Conservation (phyloP, 1,140 invertebrate genomes). For the Belonocnema kinseyi region DNA sequence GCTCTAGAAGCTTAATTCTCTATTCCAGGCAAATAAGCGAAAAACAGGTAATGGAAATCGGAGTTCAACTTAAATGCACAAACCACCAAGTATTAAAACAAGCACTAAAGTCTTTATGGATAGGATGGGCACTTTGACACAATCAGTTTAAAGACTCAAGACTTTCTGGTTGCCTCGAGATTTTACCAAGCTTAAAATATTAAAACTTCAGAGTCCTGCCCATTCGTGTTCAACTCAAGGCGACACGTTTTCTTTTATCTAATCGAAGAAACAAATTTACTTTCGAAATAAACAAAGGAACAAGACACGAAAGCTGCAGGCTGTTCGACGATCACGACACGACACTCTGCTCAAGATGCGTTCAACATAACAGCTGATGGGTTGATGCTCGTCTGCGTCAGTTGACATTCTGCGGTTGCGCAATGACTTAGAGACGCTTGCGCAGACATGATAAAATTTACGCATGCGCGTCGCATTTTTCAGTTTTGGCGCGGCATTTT, state of each 20-base stretch:
- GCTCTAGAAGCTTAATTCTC: not conserved
- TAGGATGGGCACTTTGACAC: not conserved
- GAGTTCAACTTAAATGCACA: not conserved
- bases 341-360: not conserved
- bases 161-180: no score
- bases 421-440: constrained; percentile 36
- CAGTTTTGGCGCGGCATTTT: no score
- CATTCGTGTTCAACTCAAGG: not conserved
- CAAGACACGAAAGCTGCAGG: constrained; percentile 9
- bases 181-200: not conserved
- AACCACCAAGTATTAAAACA: not conserved
- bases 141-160: not conserved
- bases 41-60: not conserved
- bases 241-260: not conserved
- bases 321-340: not conserved
- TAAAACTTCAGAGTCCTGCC: not conserved
- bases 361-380: constrained; percentile 2
- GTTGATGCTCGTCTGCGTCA: constrained; percentile 5
- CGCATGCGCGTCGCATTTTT: not conserved
- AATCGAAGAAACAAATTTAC: constrained; percentile 2
- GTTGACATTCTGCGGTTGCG: constrained; percentile 12
- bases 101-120: not conserved
- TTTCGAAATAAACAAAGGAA: constrained; percentile 13
- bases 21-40: not conserved
- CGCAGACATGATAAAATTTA: constrained; percentile 12